A percentile compares a stretch with the other conserved stretches of the same genome.
Conservation (phyloP, 2,888 invertebrate species). For the Cheilosia impressa region DNA sequence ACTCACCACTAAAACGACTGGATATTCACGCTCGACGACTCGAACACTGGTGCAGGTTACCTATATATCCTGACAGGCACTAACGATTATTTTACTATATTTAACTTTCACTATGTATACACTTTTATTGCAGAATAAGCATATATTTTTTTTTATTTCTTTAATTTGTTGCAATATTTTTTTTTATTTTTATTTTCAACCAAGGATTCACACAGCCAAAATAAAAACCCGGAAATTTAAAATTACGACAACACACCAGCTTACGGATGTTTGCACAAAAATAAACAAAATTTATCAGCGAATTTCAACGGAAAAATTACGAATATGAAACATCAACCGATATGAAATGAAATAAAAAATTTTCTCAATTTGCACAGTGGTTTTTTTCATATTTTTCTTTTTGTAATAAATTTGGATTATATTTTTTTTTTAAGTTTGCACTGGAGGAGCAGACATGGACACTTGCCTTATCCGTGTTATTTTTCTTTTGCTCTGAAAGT, state of each 20-base stretch:
- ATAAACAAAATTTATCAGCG: slow-evolving; percentile 41
- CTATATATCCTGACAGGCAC: slow-evolving; percentile 32
- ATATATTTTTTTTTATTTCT: neutral
- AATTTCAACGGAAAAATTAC: slow-evolving; percentile 52
- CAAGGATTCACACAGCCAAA: slow-evolving; percentile 23
- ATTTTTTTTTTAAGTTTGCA: slow-evolving; percentile 15
- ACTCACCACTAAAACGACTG: slow-evolving; percentile 50
- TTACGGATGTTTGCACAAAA: slow-evolving; percentile 1
- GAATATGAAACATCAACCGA: slow-evolving; percentile 57
- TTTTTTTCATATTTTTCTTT: slow-evolving; percentile 57
- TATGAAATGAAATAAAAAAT: slow-evolving; percentile 59
- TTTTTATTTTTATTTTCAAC: slow-evolving; percentile 7
- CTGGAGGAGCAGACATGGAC: neutral
- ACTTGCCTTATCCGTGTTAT: slow-evolving; percentile 19
- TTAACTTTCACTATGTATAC: slow-evolving; percentile 25
- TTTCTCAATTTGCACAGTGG: slow-evolving; percentile 27
- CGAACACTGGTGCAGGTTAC: slow-evolving; percentile 14
- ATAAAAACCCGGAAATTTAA: slow-evolving; percentile 38
- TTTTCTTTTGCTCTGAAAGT: slow-evolving; percentile 24
- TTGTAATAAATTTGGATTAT: neutral
- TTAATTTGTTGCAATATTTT: neutral
- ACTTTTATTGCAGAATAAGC: slow-evolving; percentile 2
- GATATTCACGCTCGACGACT: slow-evolving; percentile 24
- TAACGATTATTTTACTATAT: slow-evolving; percentile 8
- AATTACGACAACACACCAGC: slow-evolving; percentile 10